phyloP scores from a whole-genome alignment of 2,888 invertebrate species.

The Octodonta nipae region DNA sequence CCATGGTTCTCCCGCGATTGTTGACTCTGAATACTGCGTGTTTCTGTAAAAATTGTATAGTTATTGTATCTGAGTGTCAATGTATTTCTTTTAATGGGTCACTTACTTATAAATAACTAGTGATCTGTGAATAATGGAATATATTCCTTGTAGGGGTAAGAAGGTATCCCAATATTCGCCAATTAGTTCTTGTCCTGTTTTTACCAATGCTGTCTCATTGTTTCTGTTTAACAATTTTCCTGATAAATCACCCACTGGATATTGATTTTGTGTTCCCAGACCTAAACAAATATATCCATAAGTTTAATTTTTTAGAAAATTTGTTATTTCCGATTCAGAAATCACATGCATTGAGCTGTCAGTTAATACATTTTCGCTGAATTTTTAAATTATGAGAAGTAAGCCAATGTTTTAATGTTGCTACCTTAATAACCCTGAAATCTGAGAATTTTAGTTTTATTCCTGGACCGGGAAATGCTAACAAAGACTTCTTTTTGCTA shows the following conservation, averaged over 20 bases:
- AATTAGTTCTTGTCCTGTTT: conserved; percentile 58
- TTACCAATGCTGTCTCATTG: conserved; percentile 52
- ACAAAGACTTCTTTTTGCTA: no score
- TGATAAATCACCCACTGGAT: conserved; percentile 76
- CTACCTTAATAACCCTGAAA: no score
- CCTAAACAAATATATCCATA: conserved; percentile 42
- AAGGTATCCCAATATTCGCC: conserved; percentile 73
- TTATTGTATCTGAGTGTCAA: no score
- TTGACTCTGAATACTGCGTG: conserved; percentile 36
- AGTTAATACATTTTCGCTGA: no score
- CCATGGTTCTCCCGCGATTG: conserved; percentile 39
- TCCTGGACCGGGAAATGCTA: no score
- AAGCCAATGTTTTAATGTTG: no score
- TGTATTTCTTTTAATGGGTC: not conserved
- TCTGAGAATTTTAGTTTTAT: no score
- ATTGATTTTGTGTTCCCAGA: conserved; percentile 76
- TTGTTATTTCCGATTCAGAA: no score
- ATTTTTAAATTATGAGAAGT: no score
- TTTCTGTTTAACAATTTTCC: conserved; percentile 70
- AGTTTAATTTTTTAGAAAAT: no score
- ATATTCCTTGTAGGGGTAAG: conserved; percentile 65
- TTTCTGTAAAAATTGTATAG: conserved; percentile 30
- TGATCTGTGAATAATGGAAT: conserved; percentile 70
- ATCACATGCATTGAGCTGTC: no score
- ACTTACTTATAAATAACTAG: conserved; percentile 60